Percentiles rank a stretch among this genome's conserved stretches.
These are phyloP conservation scores for Pelecanoides urinatrix DNA, from an alignment of 2,113 vertebrate species.

Conservation along the genomic window DNA sequence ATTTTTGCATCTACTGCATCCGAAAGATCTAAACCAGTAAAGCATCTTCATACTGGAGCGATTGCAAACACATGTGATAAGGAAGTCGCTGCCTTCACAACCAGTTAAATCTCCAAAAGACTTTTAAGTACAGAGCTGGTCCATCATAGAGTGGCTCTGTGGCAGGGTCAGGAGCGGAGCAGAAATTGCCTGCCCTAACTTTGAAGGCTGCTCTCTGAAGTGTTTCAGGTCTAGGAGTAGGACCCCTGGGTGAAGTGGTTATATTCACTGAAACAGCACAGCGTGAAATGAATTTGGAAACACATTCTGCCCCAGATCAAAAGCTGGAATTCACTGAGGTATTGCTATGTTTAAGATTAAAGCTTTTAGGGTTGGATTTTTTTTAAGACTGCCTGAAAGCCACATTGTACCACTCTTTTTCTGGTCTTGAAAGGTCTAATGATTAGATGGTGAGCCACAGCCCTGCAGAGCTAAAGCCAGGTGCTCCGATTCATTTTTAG, in stretches of 20 bases:
- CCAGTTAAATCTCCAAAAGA: background rate
- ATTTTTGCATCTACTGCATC: background rate
- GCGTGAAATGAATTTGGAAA: constrained; percentile 57
- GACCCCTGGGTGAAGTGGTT: background rate
- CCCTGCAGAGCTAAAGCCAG: background rate
- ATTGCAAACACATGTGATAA: rapidly evolving
- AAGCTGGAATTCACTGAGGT: constrained; percentile 38
- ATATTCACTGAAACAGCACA: constrained; percentile 53
- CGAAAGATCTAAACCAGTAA: background rate
- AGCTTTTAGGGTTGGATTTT: background rate
- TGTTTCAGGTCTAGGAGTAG: background rate
- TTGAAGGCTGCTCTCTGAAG: background rate
- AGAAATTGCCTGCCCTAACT: background rate
- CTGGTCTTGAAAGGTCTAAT: constrained; percentile 16
- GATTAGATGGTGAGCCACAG: constrained; percentile 7
- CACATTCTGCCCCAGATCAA: constrained; percentile 49
- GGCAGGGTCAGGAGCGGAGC: rapidly evolving
- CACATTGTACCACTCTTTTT: constrained; percentile 7
- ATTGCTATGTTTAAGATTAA: constrained; percentile 41
- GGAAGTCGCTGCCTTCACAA: background rate
- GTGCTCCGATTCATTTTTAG: constrained; percentile 11
- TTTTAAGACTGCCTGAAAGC: constrained; percentile 13
- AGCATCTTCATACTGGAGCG: background rate
- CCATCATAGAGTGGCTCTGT: background rate
- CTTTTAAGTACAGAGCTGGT: background rate